These are phyloP conservation scores for Motacilla tschutschensis DNA, from an alignment of 2,113 vertebrate species.

Conservation along the genomic window DNA sequence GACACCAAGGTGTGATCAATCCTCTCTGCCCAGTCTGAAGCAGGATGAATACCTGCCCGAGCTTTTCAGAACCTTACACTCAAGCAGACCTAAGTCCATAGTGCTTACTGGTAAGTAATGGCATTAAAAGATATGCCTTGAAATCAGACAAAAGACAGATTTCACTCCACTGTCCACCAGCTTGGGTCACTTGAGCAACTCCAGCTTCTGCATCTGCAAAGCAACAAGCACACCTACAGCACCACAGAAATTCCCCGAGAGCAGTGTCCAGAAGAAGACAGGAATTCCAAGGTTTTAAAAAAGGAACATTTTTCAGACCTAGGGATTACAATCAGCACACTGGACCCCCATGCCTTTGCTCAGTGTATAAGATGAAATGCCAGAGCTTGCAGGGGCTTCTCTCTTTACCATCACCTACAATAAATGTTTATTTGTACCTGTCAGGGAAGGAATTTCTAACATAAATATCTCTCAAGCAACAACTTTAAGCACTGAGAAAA, in stretches of 20 bases:
- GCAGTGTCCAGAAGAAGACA: neutral
- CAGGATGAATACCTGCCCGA: neutral
- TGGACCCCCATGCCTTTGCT: neutral
- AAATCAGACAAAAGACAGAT: neutral
- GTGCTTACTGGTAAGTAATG: neutral
- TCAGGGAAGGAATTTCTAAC: slow-evolving; percentile 57
- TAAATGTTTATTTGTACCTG: slow-evolving; percentile 53
- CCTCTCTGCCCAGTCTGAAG: neutral
- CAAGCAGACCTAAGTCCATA: neutral
- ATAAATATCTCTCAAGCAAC: slow-evolving; percentile 29
- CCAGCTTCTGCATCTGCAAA: neutral
- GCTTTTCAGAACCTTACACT: neutral
- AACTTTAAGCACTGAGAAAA: slow-evolving; percentile 20
- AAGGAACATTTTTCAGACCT: neutral
- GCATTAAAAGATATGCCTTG: neutral
- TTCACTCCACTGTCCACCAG: neutral
- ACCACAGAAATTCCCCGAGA: rapidly evolving
- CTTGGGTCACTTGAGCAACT: neutral
- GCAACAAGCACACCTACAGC: neutral
- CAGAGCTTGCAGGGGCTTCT: slow-evolving; percentile 42
- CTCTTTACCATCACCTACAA: neutral
- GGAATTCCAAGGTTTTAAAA: neutral
- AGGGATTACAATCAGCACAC: neutral
- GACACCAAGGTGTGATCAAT: neutral
- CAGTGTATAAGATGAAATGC: neutral